Base-by-base conservation (phyloP, 2,113 vertebrate species). In the Spermophilus dauricus region DNA sequence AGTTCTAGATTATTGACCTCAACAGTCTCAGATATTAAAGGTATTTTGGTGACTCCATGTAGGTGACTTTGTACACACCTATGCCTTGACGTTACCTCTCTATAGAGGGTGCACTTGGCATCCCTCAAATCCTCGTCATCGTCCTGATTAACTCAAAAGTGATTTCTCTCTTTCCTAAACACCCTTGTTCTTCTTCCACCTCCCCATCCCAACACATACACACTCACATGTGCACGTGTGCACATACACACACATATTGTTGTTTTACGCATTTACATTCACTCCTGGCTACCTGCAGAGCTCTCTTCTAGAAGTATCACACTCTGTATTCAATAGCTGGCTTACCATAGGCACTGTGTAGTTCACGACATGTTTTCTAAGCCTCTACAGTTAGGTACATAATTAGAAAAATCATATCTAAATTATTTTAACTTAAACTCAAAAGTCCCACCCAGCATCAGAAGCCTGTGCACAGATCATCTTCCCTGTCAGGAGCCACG, bases 391-490 rank as follows among this genome's bases (percentile, higher is more conserved):
- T 58, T 58, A 8, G 20, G 56, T 8, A 22, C 56, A 22, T 22
- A 20, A 8, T 58, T 58, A 58, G 56, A 58, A 58, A 58, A 26
- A 18, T 18, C 48, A n/a, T 53, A 73, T 48, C 39, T 48, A 42
- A 84, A 20, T n/a, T 61, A 65, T 37, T 26, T 85, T 39, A 32
- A 17, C 9, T 26, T 37, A 67, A 61, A n/a, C 12, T 86, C 1
- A 42, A 48, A 67, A 76, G 39, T 61, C 84, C 39, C 73, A 22
- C 17, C 6, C 18, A 32, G 18, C 18, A 22, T 61, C 20, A 28
- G 20, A 83, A 70, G 8, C 2, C 5, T 3, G n/a, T 9, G 17
- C 11, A 20, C 0, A 0, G 11, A 4, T 2, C 10, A 0, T 28
- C 77, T 78, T 61, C 73, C 30, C 73, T 34, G 3, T 42, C 53